Percentiles rank a stretch among this genome's conserved stretches.
These are phyloP conservation scores for Agrotis clavis DNA, from an alignment of 2,888 invertebrate species.

Conservation along the genomic window DNA sequence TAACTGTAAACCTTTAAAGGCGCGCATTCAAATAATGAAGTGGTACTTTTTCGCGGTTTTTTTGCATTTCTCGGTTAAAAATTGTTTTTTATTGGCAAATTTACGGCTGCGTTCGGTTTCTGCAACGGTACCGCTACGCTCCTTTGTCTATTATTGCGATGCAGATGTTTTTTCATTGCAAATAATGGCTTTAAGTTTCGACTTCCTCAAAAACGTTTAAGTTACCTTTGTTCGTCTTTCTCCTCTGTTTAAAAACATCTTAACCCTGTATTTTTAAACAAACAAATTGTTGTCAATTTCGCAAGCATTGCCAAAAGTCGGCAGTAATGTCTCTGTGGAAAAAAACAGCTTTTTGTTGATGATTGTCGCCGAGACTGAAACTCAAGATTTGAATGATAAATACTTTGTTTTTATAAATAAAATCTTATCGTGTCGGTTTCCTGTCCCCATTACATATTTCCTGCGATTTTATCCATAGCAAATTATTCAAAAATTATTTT, in stretches of 20 bases:
- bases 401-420: constrained; percentile 46
- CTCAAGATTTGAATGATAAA: constrained; percentile 49
- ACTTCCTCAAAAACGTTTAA: constrained; percentile 70
- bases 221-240: constrained; percentile 73
- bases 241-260: constrained; percentile 67
- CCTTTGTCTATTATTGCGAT: constrained; percentile 78
- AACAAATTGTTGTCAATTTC: constrained; percentile 67
- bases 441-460: constrained; percentile 46
- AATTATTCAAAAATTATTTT: constrained; percentile 11
- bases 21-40: constrained; percentile 70
- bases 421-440: constrained; percentile 50
- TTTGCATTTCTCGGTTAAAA: constrained; percentile 71
- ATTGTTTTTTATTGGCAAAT: constrained; percentile 77
- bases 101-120: constrained; percentile 78
- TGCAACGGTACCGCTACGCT: constrained; percentile 80
- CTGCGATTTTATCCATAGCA: constrained; percentile 28
- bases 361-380: constrained; percentile 57
- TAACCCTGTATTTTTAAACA: constrained; percentile 75
- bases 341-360: constrained; percentile 60
- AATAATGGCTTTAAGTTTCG: constrained; percentile 65
- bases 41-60: constrained; percentile 80
- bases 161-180: constrained; percentile 80
- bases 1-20: constrained; percentile 81
- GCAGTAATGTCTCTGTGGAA: constrained; percentile 63
- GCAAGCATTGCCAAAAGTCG: constrained; percentile 69